phyloP scores from a whole-genome alignment of 1,140 invertebrate genomes.

The Zaprionus lachaisei region DNA sequence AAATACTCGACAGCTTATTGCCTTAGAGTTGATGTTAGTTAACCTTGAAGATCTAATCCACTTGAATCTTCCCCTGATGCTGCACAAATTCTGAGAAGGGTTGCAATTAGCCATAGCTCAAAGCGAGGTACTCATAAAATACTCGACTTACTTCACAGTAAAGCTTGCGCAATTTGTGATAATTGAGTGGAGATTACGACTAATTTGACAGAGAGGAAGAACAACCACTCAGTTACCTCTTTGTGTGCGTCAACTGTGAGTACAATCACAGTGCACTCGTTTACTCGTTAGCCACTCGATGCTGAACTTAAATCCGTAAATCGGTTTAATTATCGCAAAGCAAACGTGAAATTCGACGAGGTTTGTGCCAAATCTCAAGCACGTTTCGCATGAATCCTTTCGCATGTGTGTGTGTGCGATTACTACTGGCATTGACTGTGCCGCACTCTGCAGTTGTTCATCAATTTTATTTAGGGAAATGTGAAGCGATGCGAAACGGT shows the following conservation, averaged over 20 bases:
- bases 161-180: neutral
- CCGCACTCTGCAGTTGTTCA: constrained; percentile 13
- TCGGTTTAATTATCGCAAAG: neutral
- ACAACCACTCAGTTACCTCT: neutral
- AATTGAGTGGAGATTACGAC: neutral
- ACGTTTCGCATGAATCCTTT: neutral
- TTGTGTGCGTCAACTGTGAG: neutral
- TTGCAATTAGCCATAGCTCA: neutral
- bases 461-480: constrained; percentile 39
- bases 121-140: neutral
- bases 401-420: neutral
- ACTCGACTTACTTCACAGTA: neutral
- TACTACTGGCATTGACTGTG: constrained; percentile 21
- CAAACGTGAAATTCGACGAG: neutral
- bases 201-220: neutral
- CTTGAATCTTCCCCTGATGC: neutral
- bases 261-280: neutral
- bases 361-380: neutral
- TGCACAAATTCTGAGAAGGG: neutral
- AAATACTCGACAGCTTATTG: neutral
- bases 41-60: neutral
- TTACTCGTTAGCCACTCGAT: neutral
- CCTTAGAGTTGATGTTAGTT: neutral
- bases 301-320: neutral
- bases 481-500: constrained; percentile 22